phyloP scores from a whole-genome alignment of 2,888 invertebrate species.

The Ormyrus labotus region DNA sequence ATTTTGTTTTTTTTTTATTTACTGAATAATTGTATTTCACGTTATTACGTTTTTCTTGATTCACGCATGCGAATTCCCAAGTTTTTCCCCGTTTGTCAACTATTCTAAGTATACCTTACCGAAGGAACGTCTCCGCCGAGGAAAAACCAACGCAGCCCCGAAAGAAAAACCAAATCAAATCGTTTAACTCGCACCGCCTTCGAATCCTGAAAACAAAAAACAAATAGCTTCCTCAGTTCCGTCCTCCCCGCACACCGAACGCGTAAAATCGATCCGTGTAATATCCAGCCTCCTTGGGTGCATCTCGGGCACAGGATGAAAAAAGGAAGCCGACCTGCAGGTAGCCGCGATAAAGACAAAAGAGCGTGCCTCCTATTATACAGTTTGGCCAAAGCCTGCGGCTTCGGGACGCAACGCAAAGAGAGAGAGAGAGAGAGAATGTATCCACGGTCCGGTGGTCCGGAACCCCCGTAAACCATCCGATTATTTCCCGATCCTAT shows the following conservation, averaged over 20 bases:
- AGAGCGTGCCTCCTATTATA: background rate
- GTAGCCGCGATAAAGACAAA: constrained; percentile 36
- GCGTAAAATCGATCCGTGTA: constrained; percentile 23
- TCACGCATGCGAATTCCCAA: too few relatives aligned
- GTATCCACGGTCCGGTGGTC: constrained; percentile 35
- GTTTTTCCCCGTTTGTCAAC: too few relatives aligned
- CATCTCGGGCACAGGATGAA: too few relatives aligned
- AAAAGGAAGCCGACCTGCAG: too few relatives aligned
- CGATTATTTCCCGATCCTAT: constrained; percentile 28
- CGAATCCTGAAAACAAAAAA: background rate
- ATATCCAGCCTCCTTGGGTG: background rate
- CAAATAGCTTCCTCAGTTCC: constrained; percentile 13
- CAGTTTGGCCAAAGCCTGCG: constrained; percentile 33
- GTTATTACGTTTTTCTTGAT: too few relatives aligned
- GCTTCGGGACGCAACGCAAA: constrained; percentile 6
- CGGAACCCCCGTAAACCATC: constrained; percentile 39
- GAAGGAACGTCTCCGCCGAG: too few relatives aligned
- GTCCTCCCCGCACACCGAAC: background rate
- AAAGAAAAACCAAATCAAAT: too few relatives aligned
- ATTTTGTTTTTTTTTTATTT: too few relatives aligned
- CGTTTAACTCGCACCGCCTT: too few relatives aligned
- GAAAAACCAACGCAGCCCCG: too few relatives aligned
- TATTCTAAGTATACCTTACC: too few relatives aligned
- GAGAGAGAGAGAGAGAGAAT: constrained; percentile 1
- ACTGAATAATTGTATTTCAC: too few relatives aligned